phyloP scores from a whole-genome alignment of 2,113 vertebrate species.

The Ammospiza nelsoni region DNA sequence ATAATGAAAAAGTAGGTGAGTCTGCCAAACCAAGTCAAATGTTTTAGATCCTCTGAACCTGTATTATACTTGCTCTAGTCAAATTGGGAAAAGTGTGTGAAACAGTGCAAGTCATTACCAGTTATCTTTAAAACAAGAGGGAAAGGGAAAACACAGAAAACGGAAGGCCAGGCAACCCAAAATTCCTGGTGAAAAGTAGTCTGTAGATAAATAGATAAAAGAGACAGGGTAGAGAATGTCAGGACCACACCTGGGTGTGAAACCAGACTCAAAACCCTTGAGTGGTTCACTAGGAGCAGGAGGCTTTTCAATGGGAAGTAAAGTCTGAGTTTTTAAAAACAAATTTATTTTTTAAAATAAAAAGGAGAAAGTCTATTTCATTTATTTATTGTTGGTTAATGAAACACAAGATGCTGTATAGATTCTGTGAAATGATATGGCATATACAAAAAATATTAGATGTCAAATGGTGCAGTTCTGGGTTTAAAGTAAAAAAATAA shows the following conservation, averaged over 20 bases:
- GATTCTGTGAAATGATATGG: not conserved
- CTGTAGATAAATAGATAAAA: not conserved
- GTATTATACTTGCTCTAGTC: not conserved
- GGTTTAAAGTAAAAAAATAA: no score
- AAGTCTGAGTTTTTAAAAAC: not conserved
- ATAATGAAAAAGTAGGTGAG: not conserved
- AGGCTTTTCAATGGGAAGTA: not conserved
- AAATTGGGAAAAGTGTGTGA: not conserved
- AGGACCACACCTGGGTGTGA: not conserved
- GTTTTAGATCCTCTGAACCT: not conserved
- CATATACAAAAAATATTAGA: not conserved
- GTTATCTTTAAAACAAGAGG: not conserved
- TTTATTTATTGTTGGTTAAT: not conserved
- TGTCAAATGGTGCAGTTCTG: not conserved
- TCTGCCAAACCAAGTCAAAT: not conserved
- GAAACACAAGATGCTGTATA: not conserved
- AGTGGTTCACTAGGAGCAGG: not conserved
- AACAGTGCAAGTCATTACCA: not conserved
- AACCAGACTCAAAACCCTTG: not conserved
- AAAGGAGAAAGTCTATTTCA: not conserved
- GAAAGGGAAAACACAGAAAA: not conserved
- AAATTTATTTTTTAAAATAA: not conserved
- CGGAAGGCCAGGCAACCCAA: not conserved
- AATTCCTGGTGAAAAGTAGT: not conserved
- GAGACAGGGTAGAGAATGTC: not conserved